Conservation (phyloP, 1,140 invertebrate genomes). For the Drosophila kohkoa region DNA sequence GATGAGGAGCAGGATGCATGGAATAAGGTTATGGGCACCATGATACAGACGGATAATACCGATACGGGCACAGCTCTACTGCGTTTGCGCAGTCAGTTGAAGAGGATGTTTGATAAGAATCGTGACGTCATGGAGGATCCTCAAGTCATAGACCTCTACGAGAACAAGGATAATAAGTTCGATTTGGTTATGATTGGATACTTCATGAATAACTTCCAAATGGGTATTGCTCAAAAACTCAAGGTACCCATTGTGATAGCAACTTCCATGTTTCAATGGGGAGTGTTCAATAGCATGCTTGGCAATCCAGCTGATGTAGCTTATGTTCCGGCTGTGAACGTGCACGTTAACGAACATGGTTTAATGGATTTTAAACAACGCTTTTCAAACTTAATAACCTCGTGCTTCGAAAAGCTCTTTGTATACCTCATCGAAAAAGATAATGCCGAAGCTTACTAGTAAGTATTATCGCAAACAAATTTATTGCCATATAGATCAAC, state of each 20-base stretch:
- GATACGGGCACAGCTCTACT: constrained; percentile 17
- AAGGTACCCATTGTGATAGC: constrained; percentile 58
- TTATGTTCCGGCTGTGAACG: constrained; percentile 45
- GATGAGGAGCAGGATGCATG: constrained; percentile 4
- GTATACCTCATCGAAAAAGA: constrained; percentile 8
- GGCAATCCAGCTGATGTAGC: constrained; percentile 54
- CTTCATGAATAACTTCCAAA: constrained; percentile 62
- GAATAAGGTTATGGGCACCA: constrained; percentile 14
- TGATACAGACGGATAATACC: constrained; percentile 39
- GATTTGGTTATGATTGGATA: constrained; percentile 65
- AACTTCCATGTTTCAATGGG: constrained; percentile 40
- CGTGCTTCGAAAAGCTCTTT: neutral
- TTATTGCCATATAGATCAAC: neutral
- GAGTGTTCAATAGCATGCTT: constrained; percentile 37
- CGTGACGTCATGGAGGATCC: constrained; percentile 26
- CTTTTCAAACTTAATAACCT: constrained; percentile 5
- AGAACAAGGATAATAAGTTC: constrained; percentile 59
- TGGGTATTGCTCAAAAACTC: constrained; percentile 63
- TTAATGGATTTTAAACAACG: constrained; percentile 35
- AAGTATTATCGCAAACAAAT: neutral
- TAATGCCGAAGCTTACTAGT: constrained; percentile 39
- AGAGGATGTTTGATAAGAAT: constrained; percentile 39
- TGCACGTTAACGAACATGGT: constrained; percentile 14
- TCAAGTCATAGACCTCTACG: constrained; percentile 48
- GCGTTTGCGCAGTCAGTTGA: constrained; percentile 30